Percentiles rank a stretch among this genome's conserved stretches.
Evolutionary conservation across 2,888 invertebrate genomes (phyloP).

Genomic region (Anaspis maculata): DNA sequence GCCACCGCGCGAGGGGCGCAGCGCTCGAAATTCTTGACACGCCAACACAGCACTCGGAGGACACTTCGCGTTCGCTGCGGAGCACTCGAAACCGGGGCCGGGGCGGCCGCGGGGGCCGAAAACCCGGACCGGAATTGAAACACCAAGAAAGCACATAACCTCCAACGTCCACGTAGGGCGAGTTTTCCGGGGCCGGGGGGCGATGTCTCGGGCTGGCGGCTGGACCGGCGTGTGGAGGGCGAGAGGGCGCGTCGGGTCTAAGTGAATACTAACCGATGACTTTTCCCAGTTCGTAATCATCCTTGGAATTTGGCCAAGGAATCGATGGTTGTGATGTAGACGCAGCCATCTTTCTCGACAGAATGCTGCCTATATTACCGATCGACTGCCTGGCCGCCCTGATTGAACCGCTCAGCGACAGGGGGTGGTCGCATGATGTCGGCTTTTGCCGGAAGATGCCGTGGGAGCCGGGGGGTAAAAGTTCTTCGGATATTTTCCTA

Average conservation of each 20-base stretch:
- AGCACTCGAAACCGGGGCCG: too few relatives aligned
- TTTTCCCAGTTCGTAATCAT: conserved; percentile 87
- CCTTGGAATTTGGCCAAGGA: conserved; percentile 83
- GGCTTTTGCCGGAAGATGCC: conserved; percentile 34
- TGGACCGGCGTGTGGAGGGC: neutral
- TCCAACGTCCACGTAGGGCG: conserved; percentile 20
- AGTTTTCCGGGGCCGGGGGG: conserved; percentile 7
- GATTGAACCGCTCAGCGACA: conserved; percentile 38
- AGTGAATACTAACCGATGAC: conserved; percentile 70
- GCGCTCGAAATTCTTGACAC: too few relatives aligned
- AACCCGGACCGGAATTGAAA: conserved; percentile 32
- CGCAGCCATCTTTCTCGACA: conserved; percentile 55
- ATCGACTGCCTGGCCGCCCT: conserved; percentile 41
- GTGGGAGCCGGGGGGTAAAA: conserved; percentile 51
- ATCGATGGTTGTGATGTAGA: conserved; percentile 44
- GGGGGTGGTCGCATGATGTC: conserved; percentile 42
- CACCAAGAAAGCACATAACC: conserved; percentile 38
- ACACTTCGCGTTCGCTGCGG: conserved; percentile 2
- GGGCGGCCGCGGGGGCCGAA: too few relatives aligned
- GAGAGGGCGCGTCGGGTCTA: conserved; percentile 13
- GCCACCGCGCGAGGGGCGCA: too few relatives aligned
- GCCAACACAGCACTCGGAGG: too few relatives aligned
- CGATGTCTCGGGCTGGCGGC: neutral
- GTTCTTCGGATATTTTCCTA: conserved; percentile 55
- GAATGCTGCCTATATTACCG: conserved; percentile 46